phyloP scores from a whole-genome alignment of 2,888 invertebrate genomes.

The Hyalella azteca region DNA sequence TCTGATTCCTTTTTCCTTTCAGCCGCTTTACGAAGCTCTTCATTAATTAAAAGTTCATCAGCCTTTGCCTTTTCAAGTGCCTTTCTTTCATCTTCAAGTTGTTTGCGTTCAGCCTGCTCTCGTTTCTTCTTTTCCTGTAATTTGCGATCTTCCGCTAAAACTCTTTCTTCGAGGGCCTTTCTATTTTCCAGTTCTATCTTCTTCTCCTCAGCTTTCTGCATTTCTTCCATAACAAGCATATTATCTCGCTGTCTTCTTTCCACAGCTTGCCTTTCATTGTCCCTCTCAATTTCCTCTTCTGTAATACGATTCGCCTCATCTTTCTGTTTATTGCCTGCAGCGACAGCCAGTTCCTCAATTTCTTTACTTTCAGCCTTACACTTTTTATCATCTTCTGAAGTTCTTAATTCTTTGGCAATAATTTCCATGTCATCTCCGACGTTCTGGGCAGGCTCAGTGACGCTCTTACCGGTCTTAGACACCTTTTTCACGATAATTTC shows the following conservation, averaged over 20 bases:
- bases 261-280: background rate
- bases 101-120: background rate
- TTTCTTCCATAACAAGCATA: background rate
- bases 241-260: background rate
- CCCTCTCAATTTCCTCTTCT: too few species aligned
- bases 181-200: background rate
- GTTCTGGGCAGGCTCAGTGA: too few species aligned
- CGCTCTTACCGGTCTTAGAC: background rate
- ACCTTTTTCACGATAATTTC: background rate
- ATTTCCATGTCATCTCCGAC: background rate
- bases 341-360: too few species aligned
- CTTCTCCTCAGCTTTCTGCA: constrained; percentile 1
- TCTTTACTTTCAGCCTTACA: constrained; percentile 6
- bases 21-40: background rate
- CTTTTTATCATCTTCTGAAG: background rate
- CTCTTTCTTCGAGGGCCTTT: background rate
- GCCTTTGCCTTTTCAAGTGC: background rate
- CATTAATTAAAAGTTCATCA: background rate
- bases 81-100: constrained; percentile 3
- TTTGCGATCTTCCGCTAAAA: background rate
- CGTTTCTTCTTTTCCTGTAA: background rate
- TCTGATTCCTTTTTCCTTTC: background rate
- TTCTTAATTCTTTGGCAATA: background rate
- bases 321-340: too few species aligned
- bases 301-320: too few species aligned